These are phyloP conservation scores for Amblyornis subalaris DNA, from an alignment of 2,113 vertebrate species.

Conservation along the genomic window DNA sequence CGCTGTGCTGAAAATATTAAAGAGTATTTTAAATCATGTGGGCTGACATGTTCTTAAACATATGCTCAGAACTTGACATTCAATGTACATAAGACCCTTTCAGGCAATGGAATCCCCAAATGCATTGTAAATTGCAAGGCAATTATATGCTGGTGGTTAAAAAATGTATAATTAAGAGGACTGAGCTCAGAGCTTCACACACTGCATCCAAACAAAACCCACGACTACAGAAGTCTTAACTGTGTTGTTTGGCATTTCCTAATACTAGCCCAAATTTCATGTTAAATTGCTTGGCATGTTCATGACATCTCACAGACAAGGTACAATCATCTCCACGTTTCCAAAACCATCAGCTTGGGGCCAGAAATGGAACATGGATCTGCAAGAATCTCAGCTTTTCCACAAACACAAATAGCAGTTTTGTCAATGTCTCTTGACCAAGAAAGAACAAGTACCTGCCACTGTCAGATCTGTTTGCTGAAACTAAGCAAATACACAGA, in stretches of 20 bases:
- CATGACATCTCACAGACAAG: not conserved
- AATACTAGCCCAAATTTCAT: not conserved
- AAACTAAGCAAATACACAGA: not conserved
- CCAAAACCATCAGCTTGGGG: not conserved
- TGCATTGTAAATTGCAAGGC: slow-evolving; percentile 36
- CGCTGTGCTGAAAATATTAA: not conserved
- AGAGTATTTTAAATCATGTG: not conserved
- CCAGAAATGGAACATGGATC: not conserved
- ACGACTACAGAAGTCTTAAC: not conserved
- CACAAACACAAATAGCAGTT: not conserved
- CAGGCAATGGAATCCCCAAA: slow-evolving; percentile 46
- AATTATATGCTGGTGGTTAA: slow-evolving; percentile 39
- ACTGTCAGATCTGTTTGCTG: not conserved
- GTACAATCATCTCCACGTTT: not conserved
- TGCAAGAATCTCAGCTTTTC: not conserved
- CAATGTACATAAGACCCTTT: not conserved
- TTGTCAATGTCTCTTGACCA: not conserved
- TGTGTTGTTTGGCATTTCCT: not conserved
- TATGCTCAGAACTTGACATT: slow-evolving; percentile 21
- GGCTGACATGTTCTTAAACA: not conserved
- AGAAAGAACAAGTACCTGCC: not conserved
- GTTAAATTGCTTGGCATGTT: not conserved
- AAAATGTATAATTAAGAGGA: slow-evolving; percentile 52
- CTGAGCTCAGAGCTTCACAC: slow-evolving; percentile 20
- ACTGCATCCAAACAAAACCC: slow-evolving; percentile 37